Percentiles rank a stretch among this genome's conserved stretches.
phyloP scores from a whole-genome alignment of 2,888 invertebrate genomes.

The Hirtodrosophila alboralis region DNA sequence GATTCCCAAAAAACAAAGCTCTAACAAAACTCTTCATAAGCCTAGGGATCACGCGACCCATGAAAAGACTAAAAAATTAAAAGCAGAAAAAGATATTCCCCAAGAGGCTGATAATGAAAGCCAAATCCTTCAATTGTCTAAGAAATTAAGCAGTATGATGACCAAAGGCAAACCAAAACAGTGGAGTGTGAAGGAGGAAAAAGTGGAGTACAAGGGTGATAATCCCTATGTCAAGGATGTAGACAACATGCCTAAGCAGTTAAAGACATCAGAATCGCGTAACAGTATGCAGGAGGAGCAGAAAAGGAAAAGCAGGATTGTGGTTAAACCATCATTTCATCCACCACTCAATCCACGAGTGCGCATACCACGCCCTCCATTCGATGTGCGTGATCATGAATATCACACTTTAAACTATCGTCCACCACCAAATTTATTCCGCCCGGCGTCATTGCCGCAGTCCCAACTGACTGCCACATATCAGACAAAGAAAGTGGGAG shows the following conservation, averaged over 20 bases:
- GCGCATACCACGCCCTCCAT: constrained; percentile 59
- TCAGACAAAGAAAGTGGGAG: constrained; percentile 16
- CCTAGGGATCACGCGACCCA: too few species aligned
- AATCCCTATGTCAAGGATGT: constrained; percentile 29
- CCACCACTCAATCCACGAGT: constrained; percentile 66
- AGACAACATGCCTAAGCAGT: neutral
- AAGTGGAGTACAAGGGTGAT: constrained; percentile 25
- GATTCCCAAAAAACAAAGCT: too few species aligned
- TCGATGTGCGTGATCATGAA: constrained; percentile 63
- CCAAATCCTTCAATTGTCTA: neutral
- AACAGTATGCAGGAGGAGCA: neutral
- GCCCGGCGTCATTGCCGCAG: neutral
- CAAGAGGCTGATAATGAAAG: neutral
- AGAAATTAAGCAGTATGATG: constrained; percentile 6
- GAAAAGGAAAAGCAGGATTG: neutral
- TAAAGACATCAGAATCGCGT: neutral
- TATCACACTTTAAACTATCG: constrained; percentile 52
- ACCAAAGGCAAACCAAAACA: constrained; percentile 1
- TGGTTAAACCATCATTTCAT: constrained; percentile 35
- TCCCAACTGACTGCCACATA: constrained; percentile 1
- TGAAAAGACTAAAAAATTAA: too few species aligned
- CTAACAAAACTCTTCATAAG: too few species aligned
- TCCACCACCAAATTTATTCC: constrained; percentile 13
- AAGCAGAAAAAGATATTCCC: too few species aligned
- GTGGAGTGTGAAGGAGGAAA: neutral